Base-by-base conservation (phyloP, 1,140 invertebrate species). In the Globodera ellingtonae region DNA sequence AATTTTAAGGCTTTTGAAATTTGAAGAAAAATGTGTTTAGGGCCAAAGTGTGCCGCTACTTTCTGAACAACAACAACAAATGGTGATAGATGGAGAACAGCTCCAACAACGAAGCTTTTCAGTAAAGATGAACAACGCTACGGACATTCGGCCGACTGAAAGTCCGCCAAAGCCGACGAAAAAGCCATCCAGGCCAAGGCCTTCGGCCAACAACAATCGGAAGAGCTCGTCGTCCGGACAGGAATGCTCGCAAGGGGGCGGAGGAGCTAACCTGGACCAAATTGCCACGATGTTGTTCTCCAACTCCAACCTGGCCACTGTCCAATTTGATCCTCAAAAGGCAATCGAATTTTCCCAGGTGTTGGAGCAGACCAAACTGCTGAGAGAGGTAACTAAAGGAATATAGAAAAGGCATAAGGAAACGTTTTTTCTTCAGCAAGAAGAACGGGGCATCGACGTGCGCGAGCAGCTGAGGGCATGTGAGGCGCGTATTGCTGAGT, bases 401-500 rank as follows among this genome's bases (percentile, higher is more conserved):
- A 15, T 4, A 67, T 13, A 47, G 8, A 35, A 35, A 70, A 69
- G 8, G n/a, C 24, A 70, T 70, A 35, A 35, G 35, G 35, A 35
- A 35, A 35, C 0, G 35, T 18, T 70, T 47, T 70, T 44, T 10
- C 8, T 67, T 18, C 24, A 70, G 67, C 46, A 44, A 47, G 67
- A 70, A 35, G 46, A 70, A 18, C 24, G n/a, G 10, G 67, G 67
- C 13, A 18, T 44, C 35, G 67, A 70, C 46, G 67, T 70, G 18
- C 8, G 67, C 46, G 67, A 35, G 9, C 35, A 70, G 35, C 24
- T 70, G 10, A 24, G 67, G 67, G 67, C 24, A 18, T 70, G 24
- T 18, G 67, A 70, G n/a, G 67, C 67, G 21, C n/a, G 67, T 15
- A 47, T 70, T 70, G 67, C 67, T 6, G 67, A 70, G 10, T 70